A percentile compares a stretch with the other conserved stretches of the same genome.
Conservation (phyloP, 2,888 invertebrate genomes). For the Tromatobia lineatoria region DNA sequence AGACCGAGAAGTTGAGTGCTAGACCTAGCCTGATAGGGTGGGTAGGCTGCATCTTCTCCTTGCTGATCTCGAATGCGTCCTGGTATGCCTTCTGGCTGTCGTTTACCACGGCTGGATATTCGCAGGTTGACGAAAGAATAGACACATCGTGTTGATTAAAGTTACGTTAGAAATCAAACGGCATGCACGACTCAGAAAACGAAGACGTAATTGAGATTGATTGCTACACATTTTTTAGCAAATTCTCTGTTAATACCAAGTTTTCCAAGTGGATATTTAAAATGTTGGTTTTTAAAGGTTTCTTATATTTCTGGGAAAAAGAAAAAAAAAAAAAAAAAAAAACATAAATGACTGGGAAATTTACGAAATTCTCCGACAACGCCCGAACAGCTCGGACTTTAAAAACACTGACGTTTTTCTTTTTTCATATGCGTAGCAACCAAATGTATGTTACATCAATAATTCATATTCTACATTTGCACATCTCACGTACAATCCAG, state of each 20-base stretch:
- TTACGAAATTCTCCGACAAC: too few relatives aligned
- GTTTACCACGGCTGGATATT: slow-evolving; percentile 93
- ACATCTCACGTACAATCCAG: background rate
- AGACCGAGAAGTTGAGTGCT: slow-evolving; percentile 94
- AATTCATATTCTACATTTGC: background rate
- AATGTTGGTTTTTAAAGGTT: too few relatives aligned
- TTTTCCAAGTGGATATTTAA: too few relatives aligned
- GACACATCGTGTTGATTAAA: slow-evolving; percentile 54
- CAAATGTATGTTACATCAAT: background rate
- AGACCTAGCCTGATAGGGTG: slow-evolving; percentile 99
- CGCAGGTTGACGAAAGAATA: slow-evolving; percentile 36
- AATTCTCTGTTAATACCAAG: background rate
- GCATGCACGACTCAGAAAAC: slow-evolving; percentile 2
- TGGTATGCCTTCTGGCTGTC: slow-evolving; percentile 99
- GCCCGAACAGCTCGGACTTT: too few relatives aligned
- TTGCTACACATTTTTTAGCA: background rate
- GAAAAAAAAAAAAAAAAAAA: too few relatives aligned
- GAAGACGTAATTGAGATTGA: background rate
- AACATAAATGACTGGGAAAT: too few relatives aligned
- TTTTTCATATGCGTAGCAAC: too few relatives aligned
- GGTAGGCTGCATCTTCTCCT: slow-evolving; percentile 98
- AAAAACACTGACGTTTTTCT: too few relatives aligned
- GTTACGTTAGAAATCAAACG: slow-evolving; percentile 23
- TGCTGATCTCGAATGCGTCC: slow-evolving; percentile 98
- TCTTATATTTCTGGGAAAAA: too few relatives aligned